Evolutionary conservation across 2,888 invertebrate species (phyloP).

Genomic region (Thereva nobilitata): DNA sequence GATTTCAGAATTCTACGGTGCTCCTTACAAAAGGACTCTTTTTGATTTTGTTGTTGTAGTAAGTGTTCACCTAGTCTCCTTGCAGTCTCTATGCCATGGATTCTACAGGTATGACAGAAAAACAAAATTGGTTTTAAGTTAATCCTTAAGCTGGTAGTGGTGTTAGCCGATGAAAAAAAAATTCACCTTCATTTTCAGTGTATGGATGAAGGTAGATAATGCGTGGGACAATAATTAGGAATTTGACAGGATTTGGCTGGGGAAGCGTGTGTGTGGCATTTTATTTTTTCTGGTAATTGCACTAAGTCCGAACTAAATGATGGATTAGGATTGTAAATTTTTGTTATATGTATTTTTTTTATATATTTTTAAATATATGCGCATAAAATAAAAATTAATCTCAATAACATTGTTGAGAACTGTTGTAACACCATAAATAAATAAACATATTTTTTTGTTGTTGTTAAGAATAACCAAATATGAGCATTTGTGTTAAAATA

Average conservation of each 20-base stretch:
- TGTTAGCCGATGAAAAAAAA: neutral
- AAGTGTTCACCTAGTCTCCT: neutral
- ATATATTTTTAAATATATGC: too few species aligned
- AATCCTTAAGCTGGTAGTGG: constrained; percentile 27
- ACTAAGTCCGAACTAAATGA: too few species aligned
- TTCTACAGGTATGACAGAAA: constrained; percentile 3
- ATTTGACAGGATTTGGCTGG: neutral
- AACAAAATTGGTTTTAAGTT: constrained; percentile 26
- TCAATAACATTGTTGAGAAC: too few species aligned
- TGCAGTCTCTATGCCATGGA: neutral
- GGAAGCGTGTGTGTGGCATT: too few species aligned
- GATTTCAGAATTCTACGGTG: constrained; percentile 23
- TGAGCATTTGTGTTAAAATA: too few species aligned
- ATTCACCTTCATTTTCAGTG: constrained; percentile 1
- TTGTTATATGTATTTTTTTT: too few species aligned
- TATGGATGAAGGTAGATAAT: neutral
- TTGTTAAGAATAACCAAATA: too few species aligned
- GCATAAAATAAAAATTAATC: too few species aligned
- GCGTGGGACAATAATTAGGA: constrained; percentile 26
- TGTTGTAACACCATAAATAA: too few species aligned
- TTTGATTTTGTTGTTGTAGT: neutral
- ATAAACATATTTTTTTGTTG: too few species aligned
- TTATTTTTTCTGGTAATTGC: too few species aligned
- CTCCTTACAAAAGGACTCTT: constrained; percentile 19
- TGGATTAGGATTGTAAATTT: too few species aligned